Base-by-base conservation (phyloP, 2,888 invertebrate species). In the Beris chalybata region DNA sequence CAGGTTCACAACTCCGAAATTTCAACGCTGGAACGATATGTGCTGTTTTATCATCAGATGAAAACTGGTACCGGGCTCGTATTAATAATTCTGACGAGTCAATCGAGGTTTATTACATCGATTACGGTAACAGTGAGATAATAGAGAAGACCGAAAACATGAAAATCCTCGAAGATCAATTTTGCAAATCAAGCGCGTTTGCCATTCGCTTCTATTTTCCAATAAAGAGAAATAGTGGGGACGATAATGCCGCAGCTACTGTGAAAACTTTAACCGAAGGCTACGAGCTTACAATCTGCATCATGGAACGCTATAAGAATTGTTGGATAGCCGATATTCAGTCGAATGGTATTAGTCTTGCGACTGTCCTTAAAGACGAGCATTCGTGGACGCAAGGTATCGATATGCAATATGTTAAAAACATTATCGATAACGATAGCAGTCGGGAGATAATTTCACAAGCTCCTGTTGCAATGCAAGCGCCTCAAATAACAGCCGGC, bases 11-110 rank as follows among this genome's bases (percentile, higher is more conserved):
- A 1, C 71, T 85, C 0, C 74, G 82, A 0, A 77, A 76, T 48
- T 84, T 83, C 50, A 82, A 84, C 70, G 76, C 79, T 1, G 86
- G 85, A 43, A 76, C 76, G 3, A 68, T 88, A 0, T 91, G 89
- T 74, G 90, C 85, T 0, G 88, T 85, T 0, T 83, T 83, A 58
- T 85, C 86, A 4, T 74, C 73, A 0, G 90, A 90, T 75, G 84
- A 83, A 3, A 88, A 88, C 76, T 91, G 90, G 90, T 90, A 90
- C 74, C 83, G 91, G 54, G 88, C 85, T 4, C 83, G 82, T 68
- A 83, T 90, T 29, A 29, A 50, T 13, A 83, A 84, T 13, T 77
- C 78, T 0, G 83, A 82, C 11, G 50, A 12, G 22, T 81, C 78
- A 30, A 83, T 89, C 0, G 83, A 83, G 64, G 79, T 82, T 0